Conservation (phyloP, 2,888 invertebrate species). For the Aradus depressus region DNA sequence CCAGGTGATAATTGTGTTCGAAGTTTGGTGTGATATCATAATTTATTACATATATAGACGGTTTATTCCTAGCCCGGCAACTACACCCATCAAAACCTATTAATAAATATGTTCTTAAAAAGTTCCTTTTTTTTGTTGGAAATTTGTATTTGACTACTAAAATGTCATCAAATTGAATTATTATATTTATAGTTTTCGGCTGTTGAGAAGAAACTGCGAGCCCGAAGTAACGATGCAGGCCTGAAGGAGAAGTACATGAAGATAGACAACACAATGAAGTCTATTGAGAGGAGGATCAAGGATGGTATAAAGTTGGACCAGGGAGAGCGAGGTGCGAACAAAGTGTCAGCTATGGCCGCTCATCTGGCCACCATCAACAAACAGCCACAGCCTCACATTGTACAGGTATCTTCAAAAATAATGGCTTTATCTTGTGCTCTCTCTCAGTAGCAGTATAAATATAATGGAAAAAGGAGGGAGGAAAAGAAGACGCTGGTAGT, state of each 20-base stretch:
- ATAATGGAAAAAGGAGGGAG: too few relatives aligned
- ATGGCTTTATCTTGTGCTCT: neutral
- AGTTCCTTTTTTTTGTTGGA: too few relatives aligned
- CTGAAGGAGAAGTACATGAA: constrained; percentile 56
- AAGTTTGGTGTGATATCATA: too few relatives aligned
- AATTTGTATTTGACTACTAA: too few relatives aligned
- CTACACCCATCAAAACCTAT: too few relatives aligned
- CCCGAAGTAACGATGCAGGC: constrained; percentile 42
- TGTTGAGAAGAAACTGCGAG: constrained; percentile 50
- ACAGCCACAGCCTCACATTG: constrained; percentile 40
- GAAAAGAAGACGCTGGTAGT: too few relatives aligned
- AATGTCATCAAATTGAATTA: too few relatives aligned
- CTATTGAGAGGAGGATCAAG: constrained; percentile 58
- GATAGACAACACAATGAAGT: constrained; percentile 60
- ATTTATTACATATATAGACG: too few relatives aligned
- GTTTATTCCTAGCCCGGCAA: too few relatives aligned
- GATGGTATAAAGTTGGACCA: constrained; percentile 61
- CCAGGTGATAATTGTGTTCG: too few relatives aligned
- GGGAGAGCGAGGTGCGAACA: constrained; percentile 53
- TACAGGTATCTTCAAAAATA: constrained; percentile 6
- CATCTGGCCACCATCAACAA: constrained; percentile 51
- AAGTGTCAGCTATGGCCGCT: constrained; percentile 81
- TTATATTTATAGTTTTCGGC: constrained; percentile 44
- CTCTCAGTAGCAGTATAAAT: too few relatives aligned
- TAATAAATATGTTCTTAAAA: too few relatives aligned